A percentile compares a stretch with the other conserved stretches of the same genome.
Conservation (phyloP, 1,140 invertebrate genomes). For the Pachypeltis micranthus region DNA sequence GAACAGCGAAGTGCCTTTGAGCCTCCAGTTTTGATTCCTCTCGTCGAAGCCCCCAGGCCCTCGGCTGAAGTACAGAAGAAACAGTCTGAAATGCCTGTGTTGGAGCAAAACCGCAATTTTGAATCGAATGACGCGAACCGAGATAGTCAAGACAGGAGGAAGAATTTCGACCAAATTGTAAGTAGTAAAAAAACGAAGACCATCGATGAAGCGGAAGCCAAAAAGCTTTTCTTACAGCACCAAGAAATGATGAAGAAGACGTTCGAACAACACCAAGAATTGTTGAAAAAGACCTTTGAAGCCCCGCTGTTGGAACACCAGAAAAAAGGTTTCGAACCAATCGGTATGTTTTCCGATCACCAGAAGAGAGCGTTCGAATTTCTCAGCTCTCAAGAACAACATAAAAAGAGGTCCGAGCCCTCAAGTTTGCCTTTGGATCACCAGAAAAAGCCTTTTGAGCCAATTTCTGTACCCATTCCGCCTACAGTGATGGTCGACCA, state of each 20-base stretch:
- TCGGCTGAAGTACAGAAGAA: background rate
- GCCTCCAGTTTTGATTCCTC: background rate
- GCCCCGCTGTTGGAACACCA: background rate
- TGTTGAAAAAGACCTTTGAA: background rate
- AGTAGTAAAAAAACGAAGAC: background rate
- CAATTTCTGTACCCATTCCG: background rate
- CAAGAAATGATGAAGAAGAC: background rate
- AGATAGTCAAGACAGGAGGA: background rate
- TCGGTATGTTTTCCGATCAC: background rate
- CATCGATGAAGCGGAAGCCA: background rate
- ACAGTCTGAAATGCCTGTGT: background rate
- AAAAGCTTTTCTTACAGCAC: background rate
- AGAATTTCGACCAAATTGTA: background rate
- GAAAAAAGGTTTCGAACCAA: background rate
- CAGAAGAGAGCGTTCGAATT: background rate
- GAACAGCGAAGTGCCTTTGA: slow-evolving; percentile 6
- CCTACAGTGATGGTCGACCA: background rate
- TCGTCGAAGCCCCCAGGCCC: background rate
- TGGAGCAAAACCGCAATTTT: background rate
- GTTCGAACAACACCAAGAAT: background rate
- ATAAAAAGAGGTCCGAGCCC: background rate
- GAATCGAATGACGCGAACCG: background rate
- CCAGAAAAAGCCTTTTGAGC: background rate
- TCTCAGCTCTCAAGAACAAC: background rate
- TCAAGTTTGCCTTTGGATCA: background rate